Conservation (phyloP, 1,140 invertebrate species). For the Drosophila pseudoananassae region DNA sequence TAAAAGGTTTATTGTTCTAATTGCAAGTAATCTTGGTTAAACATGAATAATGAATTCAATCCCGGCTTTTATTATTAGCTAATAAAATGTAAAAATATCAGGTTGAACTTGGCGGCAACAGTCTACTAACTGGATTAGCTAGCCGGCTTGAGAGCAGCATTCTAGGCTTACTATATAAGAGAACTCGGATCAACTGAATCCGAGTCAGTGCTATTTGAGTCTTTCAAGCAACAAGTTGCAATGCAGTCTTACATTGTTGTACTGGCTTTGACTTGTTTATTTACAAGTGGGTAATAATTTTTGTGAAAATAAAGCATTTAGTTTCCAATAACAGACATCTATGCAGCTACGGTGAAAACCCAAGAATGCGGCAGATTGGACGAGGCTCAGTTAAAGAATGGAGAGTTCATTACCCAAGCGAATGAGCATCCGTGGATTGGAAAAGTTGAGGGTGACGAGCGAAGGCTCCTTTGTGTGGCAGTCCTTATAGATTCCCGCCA, state of each 20-base stretch:
- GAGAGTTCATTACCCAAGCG: neutral
- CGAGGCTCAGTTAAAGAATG: conserved; percentile 18
- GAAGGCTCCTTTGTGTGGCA: neutral
- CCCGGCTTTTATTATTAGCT: neutral
- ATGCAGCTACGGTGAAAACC: neutral
- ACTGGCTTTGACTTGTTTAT: neutral
- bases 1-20: neutral
- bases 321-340: neutral
- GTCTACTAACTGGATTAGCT: conserved; percentile 20
- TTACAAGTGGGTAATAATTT: neutral
- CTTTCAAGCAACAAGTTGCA: neutral
- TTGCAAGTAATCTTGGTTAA: neutral
- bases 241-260: neutral
- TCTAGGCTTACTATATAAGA: conserved; percentile 9
- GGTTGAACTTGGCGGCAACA: conserved; percentile 1
- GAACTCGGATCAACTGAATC: neutral
- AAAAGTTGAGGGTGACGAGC: neutral
- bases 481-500: conserved; percentile 24
- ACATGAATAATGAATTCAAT: conserved; percentile 1
- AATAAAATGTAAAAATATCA: neutral
- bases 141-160: neutral
- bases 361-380: conserved; percentile 26
- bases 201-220: conserved; percentile 4
- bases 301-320: too few relatives aligned
- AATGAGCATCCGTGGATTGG: conserved; percentile 31